Evolutionary conservation across 2,113 vertebrate species (phyloP), one percentile per base, ranked within the genome.

Genomic region (Semicossyphus pulcher): DNA sequence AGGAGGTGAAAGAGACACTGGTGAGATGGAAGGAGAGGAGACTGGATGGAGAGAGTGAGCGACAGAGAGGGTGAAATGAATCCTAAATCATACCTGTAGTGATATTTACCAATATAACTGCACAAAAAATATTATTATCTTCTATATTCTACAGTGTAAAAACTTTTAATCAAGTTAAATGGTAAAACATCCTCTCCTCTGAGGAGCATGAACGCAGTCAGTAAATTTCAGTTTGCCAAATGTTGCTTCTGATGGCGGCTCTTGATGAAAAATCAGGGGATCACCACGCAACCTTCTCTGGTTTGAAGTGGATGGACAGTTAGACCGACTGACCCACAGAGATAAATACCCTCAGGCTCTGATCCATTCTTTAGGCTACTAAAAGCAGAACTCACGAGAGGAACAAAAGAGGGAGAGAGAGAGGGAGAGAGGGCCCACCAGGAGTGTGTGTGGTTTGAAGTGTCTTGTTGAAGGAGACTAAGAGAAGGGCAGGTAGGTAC

Each of bases 401-500:
- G 20, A 59, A 63, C 18, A 59, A 63, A 10, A 37, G 34, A 59
- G 51, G 32, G 32, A 23, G 18, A 10, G 39, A 53, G 16, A 58
- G 16, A 31, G 25, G 44, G 6, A 10, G 36, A 45, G 56, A 26
- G 44, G 59, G 59, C 42, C 63, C 81, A 65, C 52, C 52, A 47
- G 47, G 72, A 72, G 34, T 47, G 66, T 60, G 71, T 58, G 70
- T 31, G 66, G 48, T 53, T 52, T 85, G 68, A 74, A 54, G 74
- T 51, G 68, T 67, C 75, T 64, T 31, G 34, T 15, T 66, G 25
- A 32, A 44, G 58, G 41, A 83, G 57, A 84, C 87, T 86, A 80
- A 84, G 76, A 60, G 44, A 6, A 29, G 20, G 53, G 37, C 89
- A 21, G 54, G 89, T 68, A 31, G 42, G 52, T 60, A 80, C 88